phyloP scores from a whole-genome alignment of 2,888 invertebrate genomes.

The Himalopsyche tibetana region DNA sequence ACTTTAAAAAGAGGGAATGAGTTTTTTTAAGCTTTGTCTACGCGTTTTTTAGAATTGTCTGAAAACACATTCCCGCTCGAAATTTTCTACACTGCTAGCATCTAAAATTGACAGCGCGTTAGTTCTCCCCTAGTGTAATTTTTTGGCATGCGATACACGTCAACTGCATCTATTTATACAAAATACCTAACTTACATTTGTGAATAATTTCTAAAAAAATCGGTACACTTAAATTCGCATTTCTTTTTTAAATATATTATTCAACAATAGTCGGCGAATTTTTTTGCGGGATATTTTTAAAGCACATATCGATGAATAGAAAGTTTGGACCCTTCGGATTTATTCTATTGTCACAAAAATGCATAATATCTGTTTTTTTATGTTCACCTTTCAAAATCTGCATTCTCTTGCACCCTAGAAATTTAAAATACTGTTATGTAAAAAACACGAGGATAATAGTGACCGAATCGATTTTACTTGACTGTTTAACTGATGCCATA shows the following conservation, averaged over 20 bases:
- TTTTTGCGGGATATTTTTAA: constrained; percentile 14
- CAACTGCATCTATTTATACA: constrained; percentile 59
- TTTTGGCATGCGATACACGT: constrained; percentile 60
- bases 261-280: neutral
- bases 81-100: constrained; percentile 53
- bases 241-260: constrained; percentile 36
- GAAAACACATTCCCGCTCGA: constrained; percentile 50
- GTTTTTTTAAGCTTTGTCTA: constrained; percentile 48
- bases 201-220: constrained; percentile 55
- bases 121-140: constrained; percentile 54
- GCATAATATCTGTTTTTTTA: constrained; percentile 53
- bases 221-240: neutral
- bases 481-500: constrained; percentile 49
- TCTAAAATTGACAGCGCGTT: constrained; percentile 51
- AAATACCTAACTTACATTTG: constrained; percentile 49
- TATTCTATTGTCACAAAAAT: constrained; percentile 56
- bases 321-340: constrained; percentile 49
- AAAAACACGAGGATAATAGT: constrained; percentile 55
- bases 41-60: constrained; percentile 57
- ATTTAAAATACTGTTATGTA: constrained; percentile 52
- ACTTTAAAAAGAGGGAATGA: constrained; percentile 62
- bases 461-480: constrained; percentile 57
- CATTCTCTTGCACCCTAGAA: constrained; percentile 58
- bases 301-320: constrained; percentile 32
- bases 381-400: constrained; percentile 59